phyloP scores from a whole-genome alignment of 2,797 vertebrate genomes.

The Pygocentrus nattereri region DNA sequence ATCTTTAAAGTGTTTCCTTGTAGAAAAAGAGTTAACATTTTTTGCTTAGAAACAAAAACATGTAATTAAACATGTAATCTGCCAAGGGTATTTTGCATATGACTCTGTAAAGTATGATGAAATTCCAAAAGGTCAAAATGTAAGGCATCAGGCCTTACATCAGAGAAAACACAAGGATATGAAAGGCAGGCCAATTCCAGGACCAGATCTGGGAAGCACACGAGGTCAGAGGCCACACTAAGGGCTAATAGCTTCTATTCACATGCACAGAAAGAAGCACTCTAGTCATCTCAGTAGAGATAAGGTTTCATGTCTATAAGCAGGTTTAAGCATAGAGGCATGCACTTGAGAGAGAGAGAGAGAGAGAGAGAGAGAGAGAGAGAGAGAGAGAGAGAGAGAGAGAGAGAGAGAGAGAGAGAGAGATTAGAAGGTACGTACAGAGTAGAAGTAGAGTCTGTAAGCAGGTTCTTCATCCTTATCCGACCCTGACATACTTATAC shows the following conservation, averaged over 20 bases:
- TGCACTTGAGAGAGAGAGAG: constrained; percentile 52
- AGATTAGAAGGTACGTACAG: constrained; percentile 79
- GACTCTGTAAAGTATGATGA: too few species aligned
- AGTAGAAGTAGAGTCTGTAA: constrained; percentile 82
- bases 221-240: background rate
- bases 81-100: too few species aligned
- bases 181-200: background rate
- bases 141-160: background rate
- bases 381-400: constrained; percentile 54
- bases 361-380: constrained; percentile 51
- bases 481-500: constrained; percentile 77
- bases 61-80: too few species aligned
- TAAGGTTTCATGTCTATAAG: constrained; percentile 70
- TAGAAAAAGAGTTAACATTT: too few species aligned
- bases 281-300: constrained; percentile 60
- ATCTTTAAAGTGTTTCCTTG: too few species aligned
- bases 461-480: constrained; percentile 79
- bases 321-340: constrained; percentile 60
- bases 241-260: constrained; percentile 1
- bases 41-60: too few species aligned
- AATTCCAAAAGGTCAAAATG: too few species aligned
- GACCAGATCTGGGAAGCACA: background rate
- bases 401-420: constrained; percentile 50
- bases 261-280: background rate
- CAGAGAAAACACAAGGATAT: background rate